phyloP scores from a whole-genome alignment of 2,797 vertebrate genomes.

The Notoglanidium macrostoma region DNA sequence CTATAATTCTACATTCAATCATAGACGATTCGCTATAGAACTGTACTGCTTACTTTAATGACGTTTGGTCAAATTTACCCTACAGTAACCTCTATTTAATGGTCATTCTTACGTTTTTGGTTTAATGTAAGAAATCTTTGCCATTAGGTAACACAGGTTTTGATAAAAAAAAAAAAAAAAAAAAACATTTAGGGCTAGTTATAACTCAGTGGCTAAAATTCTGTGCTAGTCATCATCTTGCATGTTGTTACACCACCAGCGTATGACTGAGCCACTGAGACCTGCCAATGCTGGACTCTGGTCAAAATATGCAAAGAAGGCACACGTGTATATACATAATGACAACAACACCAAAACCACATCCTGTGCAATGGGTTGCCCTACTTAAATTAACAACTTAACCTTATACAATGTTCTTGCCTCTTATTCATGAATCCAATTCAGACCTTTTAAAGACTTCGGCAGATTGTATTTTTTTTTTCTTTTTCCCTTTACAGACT shows the following conservation, averaged over 20 bases:
- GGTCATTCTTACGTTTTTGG: not conserved
- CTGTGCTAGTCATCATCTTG: not conserved
- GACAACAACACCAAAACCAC: not conserved
- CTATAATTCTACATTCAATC: not conserved
- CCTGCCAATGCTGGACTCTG: not conserved
- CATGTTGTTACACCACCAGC: not conserved
- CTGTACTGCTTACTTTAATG: not conserved
- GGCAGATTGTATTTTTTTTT: not conserved
- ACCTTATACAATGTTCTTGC: not conserved
- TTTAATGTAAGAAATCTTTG: not conserved
- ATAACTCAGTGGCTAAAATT: not conserved
- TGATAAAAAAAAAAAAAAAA: not conserved
- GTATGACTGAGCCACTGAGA: not conserved
- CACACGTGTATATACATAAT: not conserved
- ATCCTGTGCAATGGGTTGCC: too few relatives aligned
- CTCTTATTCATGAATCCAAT: not conserved
- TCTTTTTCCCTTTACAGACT: not conserved
- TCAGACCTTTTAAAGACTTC: not conserved
- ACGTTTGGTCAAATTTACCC: not conserved
- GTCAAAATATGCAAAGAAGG: too few relatives aligned
- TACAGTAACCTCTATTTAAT: not conserved
- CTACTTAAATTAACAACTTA: not conserved
- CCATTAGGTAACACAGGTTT: not conserved
- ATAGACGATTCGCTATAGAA: not conserved
- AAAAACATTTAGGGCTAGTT: not conserved